phyloP scores from a whole-genome alignment of 2,113 vertebrate species.

The Uria lomvia region DNA sequence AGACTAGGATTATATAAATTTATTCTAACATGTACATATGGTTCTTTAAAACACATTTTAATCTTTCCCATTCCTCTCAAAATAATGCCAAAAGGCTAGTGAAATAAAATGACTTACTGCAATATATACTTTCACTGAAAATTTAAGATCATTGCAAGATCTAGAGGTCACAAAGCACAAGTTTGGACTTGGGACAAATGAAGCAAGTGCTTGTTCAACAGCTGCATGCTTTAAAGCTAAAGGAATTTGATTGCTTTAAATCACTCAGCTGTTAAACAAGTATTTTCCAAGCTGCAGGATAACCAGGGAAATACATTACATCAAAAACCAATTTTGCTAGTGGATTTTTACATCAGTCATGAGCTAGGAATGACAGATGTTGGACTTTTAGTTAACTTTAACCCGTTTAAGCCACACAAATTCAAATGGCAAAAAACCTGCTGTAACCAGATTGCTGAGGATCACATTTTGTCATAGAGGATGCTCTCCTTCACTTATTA shows the following conservation, averaged over 20 bases:
- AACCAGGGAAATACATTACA: not conserved
- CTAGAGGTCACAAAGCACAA: not conserved
- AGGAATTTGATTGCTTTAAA: slow-evolving; percentile 24
- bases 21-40: not conserved
- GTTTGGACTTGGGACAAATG: not conserved
- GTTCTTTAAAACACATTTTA: not conserved
- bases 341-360: not conserved
- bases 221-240: not conserved
- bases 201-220: not conserved
- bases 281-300: not conserved
- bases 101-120: not conserved
- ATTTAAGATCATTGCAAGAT: not conserved
- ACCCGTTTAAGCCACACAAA: not conserved
- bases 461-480: not conserved
- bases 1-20: not conserved
- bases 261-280: slow-evolving; percentile 5
- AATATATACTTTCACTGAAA: not conserved
- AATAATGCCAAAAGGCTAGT: not conserved
- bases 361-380: not conserved
- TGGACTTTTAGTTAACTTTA: not conserved
- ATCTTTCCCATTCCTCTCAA: not conserved
- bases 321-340: not conserved
- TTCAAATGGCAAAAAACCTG: not conserved
- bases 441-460: not conserved
- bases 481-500: not conserved